A percentile compares a stretch with the other conserved stretches of the same genome.
Conservation (phyloP, 2,888 invertebrate species). For the Rhaphigaster nebulosa region DNA sequence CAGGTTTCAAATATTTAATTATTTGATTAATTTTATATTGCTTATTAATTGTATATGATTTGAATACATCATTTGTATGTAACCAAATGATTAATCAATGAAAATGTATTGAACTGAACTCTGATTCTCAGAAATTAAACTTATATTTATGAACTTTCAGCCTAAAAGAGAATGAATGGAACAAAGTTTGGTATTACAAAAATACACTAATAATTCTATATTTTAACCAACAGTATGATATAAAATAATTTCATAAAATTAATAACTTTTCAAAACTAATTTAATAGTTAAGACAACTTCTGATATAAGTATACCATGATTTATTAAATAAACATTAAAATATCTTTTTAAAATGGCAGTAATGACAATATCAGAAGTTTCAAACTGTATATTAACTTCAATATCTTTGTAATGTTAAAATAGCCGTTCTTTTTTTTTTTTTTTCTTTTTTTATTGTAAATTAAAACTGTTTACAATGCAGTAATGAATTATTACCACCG, state of each 20-base stretch:
- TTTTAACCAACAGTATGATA: not conserved
- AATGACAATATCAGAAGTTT: not conserved
- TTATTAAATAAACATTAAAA: not conserved
- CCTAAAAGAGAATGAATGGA: not conserved
- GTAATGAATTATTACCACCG: not conserved
- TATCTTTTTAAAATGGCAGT: not conserved
- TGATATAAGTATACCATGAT: not conserved
- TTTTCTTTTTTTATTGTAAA: not conserved
- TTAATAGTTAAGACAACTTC: not conserved
- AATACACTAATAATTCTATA: not conserved
- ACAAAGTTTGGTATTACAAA: not conserved
- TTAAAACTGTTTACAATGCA: not conserved
- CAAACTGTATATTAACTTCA: not conserved
- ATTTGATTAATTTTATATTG: not conserved
- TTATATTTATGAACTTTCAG: not conserved
- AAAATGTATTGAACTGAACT: not conserved
- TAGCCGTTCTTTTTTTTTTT: not conserved
- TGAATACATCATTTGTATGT: not conserved
- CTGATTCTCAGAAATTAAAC: not conserved
- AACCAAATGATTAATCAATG: not conserved
- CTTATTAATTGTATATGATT: not conserved
- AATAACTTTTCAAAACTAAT: not conserved
- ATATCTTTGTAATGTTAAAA: not conserved
- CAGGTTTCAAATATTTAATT: not conserved
- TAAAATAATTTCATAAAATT: not conserved